Conservation (phyloP, 2,797 vertebrate genomes). For the Calcarius lapponicus region DNA sequence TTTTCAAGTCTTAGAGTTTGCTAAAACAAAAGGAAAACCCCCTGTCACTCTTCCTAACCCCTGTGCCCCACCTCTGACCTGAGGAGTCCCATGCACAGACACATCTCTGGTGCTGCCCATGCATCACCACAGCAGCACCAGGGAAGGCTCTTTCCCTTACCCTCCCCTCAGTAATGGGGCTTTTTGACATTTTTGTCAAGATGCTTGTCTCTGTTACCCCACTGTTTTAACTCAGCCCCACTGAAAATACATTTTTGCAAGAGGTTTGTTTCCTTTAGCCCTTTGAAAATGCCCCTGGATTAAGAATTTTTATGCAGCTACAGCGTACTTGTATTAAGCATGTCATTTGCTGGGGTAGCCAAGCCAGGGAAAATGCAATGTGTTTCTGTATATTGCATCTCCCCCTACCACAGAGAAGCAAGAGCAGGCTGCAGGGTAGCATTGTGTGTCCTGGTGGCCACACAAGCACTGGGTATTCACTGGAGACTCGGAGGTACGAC, state of each 20-base stretch:
- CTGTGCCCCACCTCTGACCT: background rate
- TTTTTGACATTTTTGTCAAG: slow-evolving; percentile 8
- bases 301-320: slow-evolving; percentile 41
- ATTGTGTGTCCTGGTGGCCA: slow-evolving; percentile 68
- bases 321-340: background rate
- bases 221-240: background rate
- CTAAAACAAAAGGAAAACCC: background rate
- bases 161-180: accelerated
- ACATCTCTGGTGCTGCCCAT: background rate
- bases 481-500: slow-evolving; percentile 65
- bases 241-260: slow-evolving; percentile 43
- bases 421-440: slow-evolving; percentile 51
- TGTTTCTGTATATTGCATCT: slow-evolving; percentile 14
- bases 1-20: background rate
- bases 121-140: background rate
- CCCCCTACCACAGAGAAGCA: slow-evolving; percentile 27
- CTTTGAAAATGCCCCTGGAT: slow-evolving; percentile 24
- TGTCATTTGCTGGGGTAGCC: slow-evolving; percentile 5
- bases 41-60: background rate
- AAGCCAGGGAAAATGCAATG: slow-evolving; percentile 33
- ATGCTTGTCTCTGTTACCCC: slow-evolving; percentile 38
- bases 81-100: background rate
- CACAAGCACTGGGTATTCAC: slow-evolving; percentile 71
- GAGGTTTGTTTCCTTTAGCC: slow-evolving; percentile 37
- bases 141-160: background rate